Percentiles rank a stretch among this genome's conserved stretches.
phyloP scores from a whole-genome alignment of 2,797 vertebrate species.

The Anableps anableps region DNA sequence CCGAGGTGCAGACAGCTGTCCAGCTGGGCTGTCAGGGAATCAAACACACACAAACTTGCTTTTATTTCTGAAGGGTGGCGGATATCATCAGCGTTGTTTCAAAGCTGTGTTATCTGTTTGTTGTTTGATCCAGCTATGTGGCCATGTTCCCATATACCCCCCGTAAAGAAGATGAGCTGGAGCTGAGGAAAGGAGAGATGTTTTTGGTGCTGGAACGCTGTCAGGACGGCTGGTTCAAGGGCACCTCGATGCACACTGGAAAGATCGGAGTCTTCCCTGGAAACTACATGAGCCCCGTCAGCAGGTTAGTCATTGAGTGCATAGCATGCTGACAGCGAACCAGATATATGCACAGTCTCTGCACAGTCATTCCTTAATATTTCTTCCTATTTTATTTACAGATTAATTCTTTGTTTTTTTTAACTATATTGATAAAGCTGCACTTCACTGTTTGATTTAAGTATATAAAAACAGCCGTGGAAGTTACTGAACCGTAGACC shows the following conservation, averaged over 20 bases:
- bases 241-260: constrained; percentile 98
- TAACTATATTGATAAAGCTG: neutral
- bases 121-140: constrained; percentile 84
- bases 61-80: neutral
- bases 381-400: neutral
- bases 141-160: constrained; percentile 96
- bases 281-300: constrained; percentile 98
- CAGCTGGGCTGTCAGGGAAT: constrained; percentile 14
- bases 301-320: constrained; percentile 81
- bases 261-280: constrained; percentile 98
- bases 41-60: neutral
- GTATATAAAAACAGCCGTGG: neutral
- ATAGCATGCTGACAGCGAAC: constrained; percentile 11
- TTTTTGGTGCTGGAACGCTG: constrained; percentile 97
- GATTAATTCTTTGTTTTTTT: neutral
- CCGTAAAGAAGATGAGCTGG: constrained; percentile 97
- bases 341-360: constrained; percentile 7
- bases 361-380: neutral
- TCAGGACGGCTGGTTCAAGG: constrained; percentile 99
- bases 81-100: neutral
- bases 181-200: constrained; percentile 97
- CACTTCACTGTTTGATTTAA: neutral
- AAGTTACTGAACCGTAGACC: neutral
- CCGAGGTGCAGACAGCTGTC: constrained; percentile 53
- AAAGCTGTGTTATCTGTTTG: constrained; percentile 14